phyloP scores from a whole-genome alignment of 1,140 invertebrate species.

The Physella acuta region DNA sequence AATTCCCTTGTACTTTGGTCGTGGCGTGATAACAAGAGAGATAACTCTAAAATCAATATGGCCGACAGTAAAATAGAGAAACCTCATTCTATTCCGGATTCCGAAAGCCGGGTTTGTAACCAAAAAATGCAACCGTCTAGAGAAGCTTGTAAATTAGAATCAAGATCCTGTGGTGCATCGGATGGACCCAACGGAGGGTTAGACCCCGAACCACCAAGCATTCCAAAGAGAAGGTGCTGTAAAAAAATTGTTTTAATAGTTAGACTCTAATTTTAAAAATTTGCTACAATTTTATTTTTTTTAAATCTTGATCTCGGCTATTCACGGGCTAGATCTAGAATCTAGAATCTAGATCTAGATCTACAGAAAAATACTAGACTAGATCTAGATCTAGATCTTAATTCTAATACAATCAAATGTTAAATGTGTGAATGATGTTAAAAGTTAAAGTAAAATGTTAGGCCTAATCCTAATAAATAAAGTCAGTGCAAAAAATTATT shows the following conservation, averaged over 20 bases:
- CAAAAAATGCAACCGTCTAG: too few species aligned
- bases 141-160: too few species aligned
- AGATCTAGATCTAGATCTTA: neutral
- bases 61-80: too few species aligned
- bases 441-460: too few species aligned
- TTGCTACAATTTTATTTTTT: neutral
- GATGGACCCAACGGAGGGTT: constrained; percentile 15
- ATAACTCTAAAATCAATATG: too few species aligned
- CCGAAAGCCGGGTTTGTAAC: too few species aligned
- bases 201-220: constrained; percentile 29
- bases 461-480: too few species aligned
- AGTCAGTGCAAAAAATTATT: too few species aligned
- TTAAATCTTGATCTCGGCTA: neutral
- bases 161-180: too few species aligned
- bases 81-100: too few species aligned
- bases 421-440: neutral
- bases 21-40: too few species aligned
- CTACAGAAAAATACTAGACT: neutral
- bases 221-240: constrained; percentile 34
- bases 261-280: neutral
- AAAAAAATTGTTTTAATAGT: neutral
- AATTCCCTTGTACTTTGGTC: too few species aligned
- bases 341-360: neutral
- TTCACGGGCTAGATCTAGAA: neutral
- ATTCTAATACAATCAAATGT: neutral